Conservation (phyloP, 2,797 vertebrate species). For the Arctocebus calabarensis region DNA sequence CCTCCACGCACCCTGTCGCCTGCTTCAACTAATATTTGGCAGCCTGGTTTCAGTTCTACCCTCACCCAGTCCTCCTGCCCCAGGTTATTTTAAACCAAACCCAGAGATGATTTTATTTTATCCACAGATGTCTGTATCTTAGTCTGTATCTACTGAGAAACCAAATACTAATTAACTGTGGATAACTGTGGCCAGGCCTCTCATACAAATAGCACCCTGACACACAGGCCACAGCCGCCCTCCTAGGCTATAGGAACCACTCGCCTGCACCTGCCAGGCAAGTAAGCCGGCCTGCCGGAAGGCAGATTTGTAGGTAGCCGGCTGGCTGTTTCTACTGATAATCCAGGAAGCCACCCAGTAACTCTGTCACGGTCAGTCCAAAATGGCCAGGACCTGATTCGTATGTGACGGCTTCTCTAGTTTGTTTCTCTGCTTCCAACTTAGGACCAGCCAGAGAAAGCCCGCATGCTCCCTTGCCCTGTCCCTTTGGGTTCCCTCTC, state of each 20-base stretch:
- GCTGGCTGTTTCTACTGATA: not conserved
- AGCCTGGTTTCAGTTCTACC: rapidly evolving
- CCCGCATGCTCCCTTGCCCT: not conserved
- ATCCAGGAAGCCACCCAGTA: not conserved
- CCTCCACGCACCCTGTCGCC: rapidly evolving
- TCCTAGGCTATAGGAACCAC: not conserved
- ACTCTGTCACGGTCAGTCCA: no score
- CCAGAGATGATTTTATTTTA: not conserved
- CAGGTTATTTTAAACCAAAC: not conserved
- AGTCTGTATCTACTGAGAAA: not conserved
- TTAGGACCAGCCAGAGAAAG: no score
- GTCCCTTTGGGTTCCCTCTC: not conserved
- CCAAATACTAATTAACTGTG: not conserved
- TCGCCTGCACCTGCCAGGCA: rapidly evolving
- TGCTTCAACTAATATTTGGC: rapidly evolving
- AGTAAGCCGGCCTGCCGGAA: not conserved
- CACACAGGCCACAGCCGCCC: rapidly evolving
- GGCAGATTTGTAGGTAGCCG: not conserved
- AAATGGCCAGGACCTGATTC: not conserved
- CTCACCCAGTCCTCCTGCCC: rapidly evolving
- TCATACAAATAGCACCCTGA: not conserved
- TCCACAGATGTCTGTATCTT: not conserved
- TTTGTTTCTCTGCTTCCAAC: not conserved
- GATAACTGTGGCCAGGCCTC: not conserved
- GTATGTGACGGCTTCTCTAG: not conserved